Evolutionary conservation across 2,113 vertebrate species (phyloP), one percentile per base, ranked within the genome.

Genomic region (Struthidea cinerea): DNA sequence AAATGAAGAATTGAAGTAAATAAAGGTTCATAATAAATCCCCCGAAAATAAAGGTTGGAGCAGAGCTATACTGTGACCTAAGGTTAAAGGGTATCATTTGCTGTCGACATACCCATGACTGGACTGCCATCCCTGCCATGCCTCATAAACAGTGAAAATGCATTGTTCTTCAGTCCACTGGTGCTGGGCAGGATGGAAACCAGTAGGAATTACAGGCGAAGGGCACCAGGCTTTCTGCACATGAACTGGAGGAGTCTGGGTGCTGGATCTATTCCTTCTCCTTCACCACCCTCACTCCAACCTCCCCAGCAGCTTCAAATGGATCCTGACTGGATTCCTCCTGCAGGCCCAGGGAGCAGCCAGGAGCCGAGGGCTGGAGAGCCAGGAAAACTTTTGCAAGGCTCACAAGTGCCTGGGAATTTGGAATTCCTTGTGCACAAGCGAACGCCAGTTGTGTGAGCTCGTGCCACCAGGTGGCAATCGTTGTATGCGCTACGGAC

Each of bases 401-500:
- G 68, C 42, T n/a, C 21, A 1, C 7, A 10, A 11, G 20, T 9
- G 32, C 47, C 49, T 9, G 13, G 28, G 41, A 33, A 35, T 53
- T 77, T 19, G 17, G 13, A 56, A 73, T 47, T 77, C 55, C 63
- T n/a, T 35, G 41, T 44, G 73, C 33, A 11, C 33, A 11, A 7
- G 64, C 26, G 19, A 64, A 33, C 4, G 22, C 28, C 60, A 46
- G 0, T 7, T 57, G 24, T 37, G 59, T n/a, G 50, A 92, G 35
- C 32, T 59, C 13, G 5, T 35, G 55, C 92, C 96, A 90, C 82
- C 59, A 95, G 94, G 79, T 94, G 94, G 95, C 96, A 94, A 92
- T 88, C 53, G 1, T 4, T 42, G 60, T 46, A 32, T 17, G 46
- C 69, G 59, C 75, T 79, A 46, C 7, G 6, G n/a, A 17, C 17